These are phyloP conservation scores for Megaleporinus macrocephalus DNA, from an alignment of 2,113 vertebrate species.

Conservation along the genomic window DNA sequence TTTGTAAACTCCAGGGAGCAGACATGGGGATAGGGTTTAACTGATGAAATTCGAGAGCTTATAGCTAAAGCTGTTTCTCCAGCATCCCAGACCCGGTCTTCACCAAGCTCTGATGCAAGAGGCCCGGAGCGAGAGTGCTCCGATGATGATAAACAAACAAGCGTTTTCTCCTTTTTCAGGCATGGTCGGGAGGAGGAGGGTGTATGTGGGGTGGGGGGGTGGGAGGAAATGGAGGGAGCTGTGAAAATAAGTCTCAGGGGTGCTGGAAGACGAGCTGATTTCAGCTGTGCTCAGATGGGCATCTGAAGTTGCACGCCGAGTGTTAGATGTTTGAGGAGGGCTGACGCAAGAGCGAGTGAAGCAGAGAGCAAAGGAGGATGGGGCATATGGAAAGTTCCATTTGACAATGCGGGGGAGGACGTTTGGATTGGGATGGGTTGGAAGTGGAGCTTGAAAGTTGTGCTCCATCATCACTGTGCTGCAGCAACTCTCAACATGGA, in stretches of 20 bases:
- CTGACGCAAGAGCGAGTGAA: slow-evolving; percentile 69
- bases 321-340: slow-evolving; percentile 72
- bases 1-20: slow-evolving; percentile 64
- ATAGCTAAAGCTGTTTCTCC: slow-evolving; percentile 19
- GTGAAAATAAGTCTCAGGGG: slow-evolving; percentile 74
- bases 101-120: slow-evolving; percentile 69
- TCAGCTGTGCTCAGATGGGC: slow-evolving; percentile 71
- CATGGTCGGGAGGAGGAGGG: slow-evolving; percentile 56
- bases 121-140: slow-evolving; percentile 72
- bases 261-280: slow-evolving; percentile 72
- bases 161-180: slow-evolving; percentile 52
- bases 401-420: background rate
- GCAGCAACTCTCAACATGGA: background rate
- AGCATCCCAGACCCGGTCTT: slow-evolving; percentile 38
- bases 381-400: slow-evolving; percentile 31
- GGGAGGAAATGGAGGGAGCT: slow-evolving; percentile 46
- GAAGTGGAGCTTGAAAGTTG: background rate
- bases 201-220: slow-evolving; percentile 59
- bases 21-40: slow-evolving; percentile 59
- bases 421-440: background rate
- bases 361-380: background rate
- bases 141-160: slow-evolving; percentile 78
- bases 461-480: background rate
- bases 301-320: slow-evolving; percentile 75
- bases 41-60: slow-evolving; percentile 62